These are phyloP conservation scores for Spodoptera picta DNA, from an alignment of 2,888 invertebrate species.

Conservation along the genomic window DNA sequence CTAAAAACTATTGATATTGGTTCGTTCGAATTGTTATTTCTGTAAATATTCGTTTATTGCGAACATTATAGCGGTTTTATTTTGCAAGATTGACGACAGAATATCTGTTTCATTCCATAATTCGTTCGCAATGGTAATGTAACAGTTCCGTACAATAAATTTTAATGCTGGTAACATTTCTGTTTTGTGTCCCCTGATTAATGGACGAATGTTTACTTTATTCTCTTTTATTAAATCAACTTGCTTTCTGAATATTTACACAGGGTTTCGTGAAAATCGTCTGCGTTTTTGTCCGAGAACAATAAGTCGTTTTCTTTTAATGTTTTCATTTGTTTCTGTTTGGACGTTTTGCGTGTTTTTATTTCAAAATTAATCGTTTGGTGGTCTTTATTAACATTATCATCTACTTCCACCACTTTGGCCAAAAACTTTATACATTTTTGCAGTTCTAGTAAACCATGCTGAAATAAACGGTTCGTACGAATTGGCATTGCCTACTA, in stretches of 20 bases:
- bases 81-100: conserved; percentile 64
- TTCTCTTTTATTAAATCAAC: conserved; percentile 45
- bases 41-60: conserved; percentile 53
- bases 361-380: not conserved
- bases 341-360: not conserved
- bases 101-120: conserved; percentile 62
- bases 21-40: conserved; percentile 37
- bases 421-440: not conserved
- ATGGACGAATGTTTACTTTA: conserved; percentile 44
- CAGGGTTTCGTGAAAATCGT: conserved; percentile 26
- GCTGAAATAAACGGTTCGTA: conserved; percentile 3
- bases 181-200: conserved; percentile 55
- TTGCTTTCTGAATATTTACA: conserved; percentile 15
- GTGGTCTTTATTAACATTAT: not conserved
- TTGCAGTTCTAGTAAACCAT: not conserved
- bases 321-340: not conserved
- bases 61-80: conserved; percentile 58
- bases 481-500: conserved; percentile 15
- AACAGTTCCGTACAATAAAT: conserved; percentile 58
- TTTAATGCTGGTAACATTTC: conserved; percentile 51
- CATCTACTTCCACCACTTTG: not conserved
- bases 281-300: not conserved
- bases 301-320: conserved; percentile 3
- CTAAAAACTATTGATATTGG: conserved; percentile 35
- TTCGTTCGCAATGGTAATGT: conserved; percentile 60